Percentiles rank a stretch among this genome's conserved stretches.
Evolutionary conservation across 2,797 vertebrate genomes (phyloP).

Genomic region (Protonibea diacanthus): DNA sequence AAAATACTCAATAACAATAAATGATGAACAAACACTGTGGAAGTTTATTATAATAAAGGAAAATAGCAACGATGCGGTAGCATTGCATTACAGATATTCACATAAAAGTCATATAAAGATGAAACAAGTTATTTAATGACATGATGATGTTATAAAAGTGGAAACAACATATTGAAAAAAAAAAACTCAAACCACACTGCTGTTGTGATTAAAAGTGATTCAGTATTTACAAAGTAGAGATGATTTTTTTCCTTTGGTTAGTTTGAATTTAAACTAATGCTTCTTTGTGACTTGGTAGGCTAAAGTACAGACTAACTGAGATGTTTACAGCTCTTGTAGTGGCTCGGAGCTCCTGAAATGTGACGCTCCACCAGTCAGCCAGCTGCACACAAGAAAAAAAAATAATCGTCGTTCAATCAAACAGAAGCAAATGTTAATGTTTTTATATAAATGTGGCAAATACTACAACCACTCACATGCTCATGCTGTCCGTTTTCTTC

Average conservation of each 20-base stretch:
- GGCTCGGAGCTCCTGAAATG: constrained; percentile 59
- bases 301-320: neutral
- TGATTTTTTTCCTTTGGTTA: constrained; percentile 10
- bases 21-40: constrained; percentile 8
- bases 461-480: constrained; percentile 61
- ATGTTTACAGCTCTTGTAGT: constrained; percentile 70
- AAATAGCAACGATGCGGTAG: constrained; percentile 1
- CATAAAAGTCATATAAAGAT: neutral
- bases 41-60: constrained; percentile 18
- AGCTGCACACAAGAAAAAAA: constrained; percentile 55
- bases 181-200: neutral
- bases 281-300: neutral
- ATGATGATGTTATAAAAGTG: neutral
- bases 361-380: constrained; percentile 41
- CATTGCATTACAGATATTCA: constrained; percentile 5
- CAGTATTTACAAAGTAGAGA: neutral
- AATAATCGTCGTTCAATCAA: neutral
- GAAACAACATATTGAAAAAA: neutral
- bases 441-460: neutral
- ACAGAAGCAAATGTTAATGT: neutral
- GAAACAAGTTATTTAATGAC: neutral
- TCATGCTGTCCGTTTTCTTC: constrained; percentile 57
- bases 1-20: neutral
- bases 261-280: constrained; percentile 18
- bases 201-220: neutral